Evolutionary conservation across 2,113 vertebrate genomes (phyloP).

Genomic region (Upupa epops): DNA sequence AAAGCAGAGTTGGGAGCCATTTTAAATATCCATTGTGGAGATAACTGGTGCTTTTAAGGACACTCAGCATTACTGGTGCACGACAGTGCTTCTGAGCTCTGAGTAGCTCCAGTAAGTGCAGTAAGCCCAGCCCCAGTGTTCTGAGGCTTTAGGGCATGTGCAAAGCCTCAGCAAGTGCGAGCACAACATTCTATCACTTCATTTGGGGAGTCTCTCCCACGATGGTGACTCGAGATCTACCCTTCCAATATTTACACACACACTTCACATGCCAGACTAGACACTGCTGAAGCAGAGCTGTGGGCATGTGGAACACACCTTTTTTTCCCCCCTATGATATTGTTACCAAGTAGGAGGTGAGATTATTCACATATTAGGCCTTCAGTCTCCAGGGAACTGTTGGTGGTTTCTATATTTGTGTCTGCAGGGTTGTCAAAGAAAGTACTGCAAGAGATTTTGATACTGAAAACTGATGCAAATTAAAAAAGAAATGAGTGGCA

Average conservation of each 20-base stretch:
- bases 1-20: not conserved
- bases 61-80: not conserved
- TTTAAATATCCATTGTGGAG: not conserved
- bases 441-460: conserved; percentile 28
- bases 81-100: not conserved
- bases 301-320: conserved; percentile 18
- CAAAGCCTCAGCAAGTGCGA: not conserved
- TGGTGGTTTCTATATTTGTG: conserved; percentile 52
- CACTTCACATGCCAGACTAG: conserved; percentile 30
- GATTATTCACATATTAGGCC: conserved; percentile 62
- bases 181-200: not conserved
- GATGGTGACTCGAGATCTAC: not conserved
- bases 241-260: conserved; percentile 56
- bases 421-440: conserved; percentile 23
- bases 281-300: conserved; percentile 9
- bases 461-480: conserved; percentile 18
- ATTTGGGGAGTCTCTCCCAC: not conserved
- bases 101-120: not conserved
- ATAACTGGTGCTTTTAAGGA: not conserved
- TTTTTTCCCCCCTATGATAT: not conserved
- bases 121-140: not conserved
- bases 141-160: not conserved
- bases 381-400: conserved; percentile 41
- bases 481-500: not conserved
- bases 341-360: conserved; percentile 60